phyloP scores from a whole-genome alignment of 1,140 invertebrate genomes.

The Bombus difficillimus region DNA sequence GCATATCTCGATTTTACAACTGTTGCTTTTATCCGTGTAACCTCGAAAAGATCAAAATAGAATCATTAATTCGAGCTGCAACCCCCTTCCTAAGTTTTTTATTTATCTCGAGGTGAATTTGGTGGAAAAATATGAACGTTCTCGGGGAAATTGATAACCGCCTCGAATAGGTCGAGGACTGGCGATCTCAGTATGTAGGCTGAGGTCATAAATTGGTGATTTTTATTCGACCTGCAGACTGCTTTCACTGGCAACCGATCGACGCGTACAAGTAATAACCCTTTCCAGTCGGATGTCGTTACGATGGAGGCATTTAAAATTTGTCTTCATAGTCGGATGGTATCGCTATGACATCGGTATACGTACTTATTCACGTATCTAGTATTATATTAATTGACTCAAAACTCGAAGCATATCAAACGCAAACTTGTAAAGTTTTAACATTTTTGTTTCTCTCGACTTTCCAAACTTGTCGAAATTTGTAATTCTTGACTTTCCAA shows the following conservation, averaged over 20 bases:
- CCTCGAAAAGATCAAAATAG: neutral
- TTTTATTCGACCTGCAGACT: slow-evolving; percentile 48
- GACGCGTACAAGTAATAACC: neutral
- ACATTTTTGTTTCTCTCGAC: no score
- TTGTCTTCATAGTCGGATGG: no score
- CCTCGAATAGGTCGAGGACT: slow-evolving; percentile 23
- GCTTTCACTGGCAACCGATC: slow-evolving; percentile 61
- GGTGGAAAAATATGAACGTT: neutral
- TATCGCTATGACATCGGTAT: no score
- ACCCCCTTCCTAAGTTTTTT: neutral
- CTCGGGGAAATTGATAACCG: slow-evolving; percentile 25
- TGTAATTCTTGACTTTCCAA: no score
- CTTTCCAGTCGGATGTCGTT: no score
- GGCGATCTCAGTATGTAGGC: slow-evolving; percentile 53
- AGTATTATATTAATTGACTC: no score
- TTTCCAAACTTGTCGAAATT: no score
- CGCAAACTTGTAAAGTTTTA: no score
- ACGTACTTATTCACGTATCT: no score
- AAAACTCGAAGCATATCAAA: no score
- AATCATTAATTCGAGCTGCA: slow-evolving; percentile 6
- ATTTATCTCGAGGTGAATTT: neutral
- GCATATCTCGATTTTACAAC: slow-evolving; percentile 8
- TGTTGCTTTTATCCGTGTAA: neutral
- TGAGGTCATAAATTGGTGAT: slow-evolving; percentile 61
- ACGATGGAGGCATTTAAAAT: no score